Evolutionary conservation across 2,797 vertebrate genomes (phyloP), one percentile per base, ranked within the genome.

Genomic region (Sorex maritimensis): DNA sequence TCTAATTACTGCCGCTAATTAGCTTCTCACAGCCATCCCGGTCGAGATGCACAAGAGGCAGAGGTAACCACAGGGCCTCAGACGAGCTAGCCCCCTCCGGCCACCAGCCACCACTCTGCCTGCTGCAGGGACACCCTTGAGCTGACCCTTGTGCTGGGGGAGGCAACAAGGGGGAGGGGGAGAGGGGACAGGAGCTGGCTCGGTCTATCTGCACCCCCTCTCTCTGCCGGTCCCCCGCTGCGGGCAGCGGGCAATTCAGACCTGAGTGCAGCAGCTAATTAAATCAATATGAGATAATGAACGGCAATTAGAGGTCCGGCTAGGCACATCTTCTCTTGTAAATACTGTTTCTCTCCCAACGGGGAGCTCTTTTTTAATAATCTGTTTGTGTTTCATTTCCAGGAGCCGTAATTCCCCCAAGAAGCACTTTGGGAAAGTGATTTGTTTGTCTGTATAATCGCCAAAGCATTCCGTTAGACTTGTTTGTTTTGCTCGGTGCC

Each of bases 221-320:
- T 93, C 81, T 93, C 96, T 0, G 10, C 97, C 77, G 81, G 96
- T 96, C 97, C 97, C 98, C 98, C 94, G 98, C 98, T 98, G 98
- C 98, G 98, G 98, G 98, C 98, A 98, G 98, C 98, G 98, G 98
- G 98, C 98, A 99, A 99, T 98, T 98, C 98, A 98, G 98, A 98
- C 98, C 98, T 97, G 98, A 98, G 98, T 98, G 98, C 98, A 98
- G 98, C 98, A 98, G 98, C 98, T 99, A 99, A 99, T 99, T 99
- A 99, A 99, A 99, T 99, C 99, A 99, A 99, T 99, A 99, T 98
- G 98, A 99, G 99, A 99, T 99, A 99, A 99, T 99, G 99, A 99
- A 99, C 98, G 98, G 98, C 99, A 99, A 99, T 99, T 99, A 99
- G 98, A 99, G 98, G 98, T 98, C 98, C 98, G 98, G 99, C 98